phyloP scores from a whole-genome alignment of 2,888 invertebrate genomes.

The Argyra leucocephala region DNA sequence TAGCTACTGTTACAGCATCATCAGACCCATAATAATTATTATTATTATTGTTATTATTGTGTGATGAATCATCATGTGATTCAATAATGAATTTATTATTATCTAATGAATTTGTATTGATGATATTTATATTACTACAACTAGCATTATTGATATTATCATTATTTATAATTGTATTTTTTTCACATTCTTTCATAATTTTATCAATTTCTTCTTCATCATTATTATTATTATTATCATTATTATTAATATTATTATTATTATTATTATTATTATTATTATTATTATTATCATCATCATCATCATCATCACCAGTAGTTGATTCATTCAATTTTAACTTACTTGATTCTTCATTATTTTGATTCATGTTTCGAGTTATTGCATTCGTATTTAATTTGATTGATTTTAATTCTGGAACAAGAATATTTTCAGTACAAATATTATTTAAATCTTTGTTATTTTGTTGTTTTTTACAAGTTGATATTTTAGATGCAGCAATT shows the following conservation, averaged over 20 bases:
- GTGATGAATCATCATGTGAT: conserved; percentile 25
- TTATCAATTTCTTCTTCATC: conserved; percentile 39
- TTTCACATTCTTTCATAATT: conserved; percentile 42
- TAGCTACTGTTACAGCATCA: conserved; percentile 12
- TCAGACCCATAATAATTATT: conserved; percentile 18
- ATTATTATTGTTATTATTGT: conserved; percentile 13
- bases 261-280: no score
- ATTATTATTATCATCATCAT: no score
- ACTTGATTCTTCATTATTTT: conserved; percentile 22
- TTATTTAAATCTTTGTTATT: conserved; percentile 22
- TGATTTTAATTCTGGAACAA: conserved; percentile 16
- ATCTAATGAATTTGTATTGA: conserved; percentile 5
- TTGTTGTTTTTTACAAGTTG: conserved; percentile 24
- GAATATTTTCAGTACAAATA: conserved; percentile 15
- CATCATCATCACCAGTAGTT: conserved; percentile 17
- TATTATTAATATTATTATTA: no score
- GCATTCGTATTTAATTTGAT: not conserved
- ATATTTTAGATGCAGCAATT: conserved; percentile 4
- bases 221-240: no score
- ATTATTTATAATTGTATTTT: conserved; percentile 28
- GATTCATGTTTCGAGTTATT: conserved; percentile 19
- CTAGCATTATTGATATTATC: conserved; percentile 7
- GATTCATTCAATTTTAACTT: conserved; percentile 23
- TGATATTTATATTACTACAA: not conserved
- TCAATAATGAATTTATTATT: not conserved